Conservation (phyloP, 2,113 vertebrate species). For the Mustela lutreola region DNA sequence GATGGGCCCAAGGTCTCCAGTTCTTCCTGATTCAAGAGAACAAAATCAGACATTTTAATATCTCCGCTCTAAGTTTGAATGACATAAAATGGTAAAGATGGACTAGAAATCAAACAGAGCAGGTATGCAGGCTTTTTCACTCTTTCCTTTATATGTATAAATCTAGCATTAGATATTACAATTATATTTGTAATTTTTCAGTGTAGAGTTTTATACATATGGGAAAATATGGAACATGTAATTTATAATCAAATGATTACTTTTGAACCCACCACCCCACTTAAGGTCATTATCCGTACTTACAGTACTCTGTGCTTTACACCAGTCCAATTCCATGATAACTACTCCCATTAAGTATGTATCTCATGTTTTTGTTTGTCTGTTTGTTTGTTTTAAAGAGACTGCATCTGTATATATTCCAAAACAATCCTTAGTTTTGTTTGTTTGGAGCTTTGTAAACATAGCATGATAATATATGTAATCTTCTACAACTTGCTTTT, state of each 20-base stretch:
- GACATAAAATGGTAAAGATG: neutral
- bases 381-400: slow-evolving; percentile 7
- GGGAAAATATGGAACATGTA: neutral
- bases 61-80: slow-evolving; percentile 35
- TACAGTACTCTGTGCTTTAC: neutral
- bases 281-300: neutral
- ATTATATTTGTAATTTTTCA: neutral
- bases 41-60: neutral
- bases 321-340: neutral
- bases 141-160: neutral
- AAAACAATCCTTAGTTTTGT: neutral
- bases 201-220: neutral
- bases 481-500: slow-evolving; percentile 9
- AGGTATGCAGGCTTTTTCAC: neutral
- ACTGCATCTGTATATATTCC: neutral
- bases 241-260: neutral
- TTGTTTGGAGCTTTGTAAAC: neutral
- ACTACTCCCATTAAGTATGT: neutral
- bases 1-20: neutral
- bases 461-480: neutral
- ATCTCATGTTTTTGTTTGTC: neutral
- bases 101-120: neutral
- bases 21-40: neutral
- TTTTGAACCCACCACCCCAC: neutral
- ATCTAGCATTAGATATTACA: neutral